A percentile compares a stretch with the other conserved stretches of the same genome.
phyloP scores from a whole-genome alignment of 1,140 invertebrate genomes.

The Sitobion miscanthi region DNA sequence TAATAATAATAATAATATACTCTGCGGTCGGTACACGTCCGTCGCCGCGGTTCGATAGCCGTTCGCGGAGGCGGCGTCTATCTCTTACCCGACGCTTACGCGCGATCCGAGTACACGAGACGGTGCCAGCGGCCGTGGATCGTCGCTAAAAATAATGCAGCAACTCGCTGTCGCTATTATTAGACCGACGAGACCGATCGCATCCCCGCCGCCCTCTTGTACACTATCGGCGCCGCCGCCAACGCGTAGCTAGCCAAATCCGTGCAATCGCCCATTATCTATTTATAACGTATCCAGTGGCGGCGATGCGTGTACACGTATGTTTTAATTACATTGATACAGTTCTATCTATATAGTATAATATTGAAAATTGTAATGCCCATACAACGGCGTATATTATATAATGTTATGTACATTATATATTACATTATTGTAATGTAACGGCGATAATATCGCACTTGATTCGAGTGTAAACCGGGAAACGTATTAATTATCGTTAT shows the following conservation, averaged over 20 bases:
- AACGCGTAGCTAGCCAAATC: conserved; percentile 21
- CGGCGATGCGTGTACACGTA: too few species aligned
- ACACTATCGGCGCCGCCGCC: neutral
- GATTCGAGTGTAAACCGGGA: neutral
- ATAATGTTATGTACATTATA: neutral
- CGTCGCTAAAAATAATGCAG: conserved; percentile 28
- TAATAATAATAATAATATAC: too few species aligned
- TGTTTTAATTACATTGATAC: neutral
- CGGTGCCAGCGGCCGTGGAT: neutral
- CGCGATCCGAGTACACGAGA: neutral
- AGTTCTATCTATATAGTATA: neutral
- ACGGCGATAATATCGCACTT: neutral
- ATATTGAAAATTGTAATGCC: neutral
- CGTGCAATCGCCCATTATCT: conserved; percentile 7
- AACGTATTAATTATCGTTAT: neutral
- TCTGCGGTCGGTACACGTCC: too few species aligned
- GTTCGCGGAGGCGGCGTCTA: neutral
- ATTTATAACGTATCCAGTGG: conserved; percentile 25
- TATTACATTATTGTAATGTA: neutral
- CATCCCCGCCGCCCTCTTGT: too few species aligned
- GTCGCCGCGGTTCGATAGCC: neutral
- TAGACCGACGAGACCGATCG: neutral
- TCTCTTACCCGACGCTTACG: neutral
- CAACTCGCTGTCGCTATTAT: conserved; percentile 15
- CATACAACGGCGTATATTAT: neutral